Conservation (phyloP, 2,797 vertebrate genomes). For the Enteromius treurensis region DNA sequence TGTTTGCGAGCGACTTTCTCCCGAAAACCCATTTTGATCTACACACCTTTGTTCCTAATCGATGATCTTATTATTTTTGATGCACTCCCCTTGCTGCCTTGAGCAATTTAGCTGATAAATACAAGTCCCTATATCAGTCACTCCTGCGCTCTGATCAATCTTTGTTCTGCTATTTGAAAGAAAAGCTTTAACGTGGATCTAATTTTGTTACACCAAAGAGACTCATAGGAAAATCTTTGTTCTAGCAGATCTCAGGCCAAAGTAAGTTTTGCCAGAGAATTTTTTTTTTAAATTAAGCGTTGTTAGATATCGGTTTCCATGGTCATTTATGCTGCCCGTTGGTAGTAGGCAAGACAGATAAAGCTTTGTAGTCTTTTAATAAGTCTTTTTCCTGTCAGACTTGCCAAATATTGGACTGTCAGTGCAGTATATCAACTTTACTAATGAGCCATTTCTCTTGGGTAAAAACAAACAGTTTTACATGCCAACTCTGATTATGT, state of each 20-base stretch:
- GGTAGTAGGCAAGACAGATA: constrained; percentile 2
- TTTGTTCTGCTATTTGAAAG: constrained; percentile 34
- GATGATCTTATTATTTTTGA: constrained; percentile 48
- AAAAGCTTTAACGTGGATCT: constrained; percentile 21
- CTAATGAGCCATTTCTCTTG: constrained; percentile 27
- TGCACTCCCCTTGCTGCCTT: constrained; percentile 25
- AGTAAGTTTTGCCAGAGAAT: not conserved
- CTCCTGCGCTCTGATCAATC: constrained; percentile 36
- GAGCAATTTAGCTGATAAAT: constrained; percentile 23
- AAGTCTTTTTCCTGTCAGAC: constrained; percentile 3
- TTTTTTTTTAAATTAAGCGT: not conserved
- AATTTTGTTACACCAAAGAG: constrained; percentile 19
- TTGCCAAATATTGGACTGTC: constrained; percentile 27
- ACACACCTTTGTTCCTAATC: constrained; percentile 30
- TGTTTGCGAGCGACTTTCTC: constrained; percentile 12
- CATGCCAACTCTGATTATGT: constrained; percentile 29
- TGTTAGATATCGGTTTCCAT: not conserved
- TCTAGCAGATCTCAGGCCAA: not conserved
- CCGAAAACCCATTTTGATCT: constrained; percentile 30
- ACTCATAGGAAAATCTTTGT: constrained; percentile 17
- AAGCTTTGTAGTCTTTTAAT: not conserved
- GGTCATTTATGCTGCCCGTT: not conserved
- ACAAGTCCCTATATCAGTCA: constrained; percentile 26
- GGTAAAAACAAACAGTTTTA: constrained; percentile 26
- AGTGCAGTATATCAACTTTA: constrained; percentile 31